Evolutionary conservation across 2,113 vertebrate genomes (phyloP), one percentile per base, ranked within the genome.

Genomic region (Vulpes vulpes): DNA sequence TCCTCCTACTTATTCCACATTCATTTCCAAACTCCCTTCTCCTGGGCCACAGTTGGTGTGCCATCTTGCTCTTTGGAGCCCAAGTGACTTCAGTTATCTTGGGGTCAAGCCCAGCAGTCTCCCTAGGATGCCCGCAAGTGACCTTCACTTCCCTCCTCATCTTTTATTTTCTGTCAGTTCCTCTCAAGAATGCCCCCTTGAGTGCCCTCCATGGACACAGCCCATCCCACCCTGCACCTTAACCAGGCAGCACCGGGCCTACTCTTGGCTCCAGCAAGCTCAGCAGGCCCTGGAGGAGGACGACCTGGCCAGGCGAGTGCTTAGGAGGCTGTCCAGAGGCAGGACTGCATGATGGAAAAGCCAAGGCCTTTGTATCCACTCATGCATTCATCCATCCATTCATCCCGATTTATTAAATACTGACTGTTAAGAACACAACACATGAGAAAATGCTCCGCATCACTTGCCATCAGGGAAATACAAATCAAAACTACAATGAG

Each of bases 91-190:
- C 32, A 62, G 11, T 86, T 74, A 49, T 59, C 55, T 60, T n/a
- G 22, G 43, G 51, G 19, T 74, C 59, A 78, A 83, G 27, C 11
- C 62, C 35, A 30, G 85, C 55, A 20, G 22, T 55, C 22, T 55
- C 11, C 19, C 0, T 5, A 8, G 12, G 25, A 20, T 23, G 14
- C 5, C 1, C n/a, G 4, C 3, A 8, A 8, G 23, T 38, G 74
- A 57, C 3, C 27, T 71, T 76, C 4, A 43, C 16, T 35, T 55
- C 43, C 20, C 8, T 59, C 14, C 43, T 85, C 5, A 5, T 43
- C 64, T 38, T 64, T 10, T 16, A 17, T 53, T 49, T 74, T 12
- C 67, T 1, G 6, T 85, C 20, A 11, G 23, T 69, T 3, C 59
- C n/a, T 38, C 30, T 38, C 38, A 85, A 30, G 49, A 4, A 8